phyloP scores from a whole-genome alignment of 2,888 invertebrate genomes.

The Bellardia pandia region DNA sequence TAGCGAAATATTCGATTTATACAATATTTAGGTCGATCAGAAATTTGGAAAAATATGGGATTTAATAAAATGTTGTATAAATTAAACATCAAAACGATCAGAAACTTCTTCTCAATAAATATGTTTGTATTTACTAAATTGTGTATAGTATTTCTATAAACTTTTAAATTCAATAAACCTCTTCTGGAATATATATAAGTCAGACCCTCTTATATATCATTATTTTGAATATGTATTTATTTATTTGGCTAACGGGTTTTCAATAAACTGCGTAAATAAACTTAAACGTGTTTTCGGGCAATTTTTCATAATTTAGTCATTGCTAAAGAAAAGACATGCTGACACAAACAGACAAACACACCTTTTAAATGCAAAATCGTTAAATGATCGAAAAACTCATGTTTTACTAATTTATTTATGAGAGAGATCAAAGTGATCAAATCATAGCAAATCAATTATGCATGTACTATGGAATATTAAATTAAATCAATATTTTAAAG shows the following conservation, averaged over 20 bases:
- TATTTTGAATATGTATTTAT: neutral
- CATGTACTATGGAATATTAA: neutral
- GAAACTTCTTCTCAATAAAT: too few relatives aligned
- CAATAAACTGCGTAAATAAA: neutral
- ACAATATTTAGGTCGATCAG: too few relatives aligned
- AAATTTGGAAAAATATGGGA: too few relatives aligned
- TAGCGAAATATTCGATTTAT: too few relatives aligned
- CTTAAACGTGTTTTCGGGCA: neutral
- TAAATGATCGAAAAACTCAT: conserved; percentile 19
- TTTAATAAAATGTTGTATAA: too few relatives aligned
- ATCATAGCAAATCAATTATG: neutral
- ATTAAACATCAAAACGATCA: too few relatives aligned
- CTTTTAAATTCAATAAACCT: too few relatives aligned
- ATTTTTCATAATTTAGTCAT: conserved; percentile 6
- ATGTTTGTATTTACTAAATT: too few relatives aligned
- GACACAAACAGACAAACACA: neutral
- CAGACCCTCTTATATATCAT: too few relatives aligned
- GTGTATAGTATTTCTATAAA: too few relatives aligned
- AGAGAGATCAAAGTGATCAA: neutral
- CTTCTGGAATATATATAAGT: too few relatives aligned
- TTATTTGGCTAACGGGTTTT: neutral
- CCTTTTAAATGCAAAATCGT: neutral
- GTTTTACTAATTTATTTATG: conserved; percentile 35
- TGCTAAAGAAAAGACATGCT: neutral
- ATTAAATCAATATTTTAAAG: conserved; percentile 24